phyloP scores from a whole-genome alignment of 2,888 invertebrate genomes.

The Folsomia manolachei region DNA sequence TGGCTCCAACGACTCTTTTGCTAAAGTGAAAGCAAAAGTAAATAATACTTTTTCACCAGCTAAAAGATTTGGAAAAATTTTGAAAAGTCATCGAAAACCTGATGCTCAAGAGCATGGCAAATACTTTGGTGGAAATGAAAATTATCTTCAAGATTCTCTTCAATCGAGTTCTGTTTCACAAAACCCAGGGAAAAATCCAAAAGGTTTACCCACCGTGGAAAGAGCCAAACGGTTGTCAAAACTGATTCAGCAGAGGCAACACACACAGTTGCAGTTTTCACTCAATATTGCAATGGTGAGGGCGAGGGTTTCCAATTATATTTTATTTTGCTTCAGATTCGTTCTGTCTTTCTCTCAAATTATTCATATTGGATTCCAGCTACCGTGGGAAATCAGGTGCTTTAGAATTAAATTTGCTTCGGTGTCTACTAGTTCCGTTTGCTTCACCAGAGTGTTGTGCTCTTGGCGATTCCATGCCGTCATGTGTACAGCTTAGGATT shows the following conservation, averaged over 20 bases:
- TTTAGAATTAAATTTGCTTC: background rate
- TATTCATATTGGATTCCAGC: background rate
- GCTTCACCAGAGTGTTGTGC: too few relatives aligned
- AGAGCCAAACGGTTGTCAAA: conserved; percentile 49
- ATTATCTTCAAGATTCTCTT: background rate
- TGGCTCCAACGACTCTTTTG: background rate
- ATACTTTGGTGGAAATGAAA: background rate
- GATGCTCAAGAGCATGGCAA: conserved; percentile 10
- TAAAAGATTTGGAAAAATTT: background rate
- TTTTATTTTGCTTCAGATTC: background rate
- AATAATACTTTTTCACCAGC: background rate
- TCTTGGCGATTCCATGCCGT: too few relatives aligned
- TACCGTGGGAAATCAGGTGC: conserved; percentile 2
- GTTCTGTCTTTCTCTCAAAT: background rate
- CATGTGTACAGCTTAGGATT: too few relatives aligned
- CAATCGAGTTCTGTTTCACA: background rate
- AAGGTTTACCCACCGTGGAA: conserved; percentile 47
- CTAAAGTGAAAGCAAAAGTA: conserved; percentile 11
- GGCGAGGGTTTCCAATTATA: too few relatives aligned
- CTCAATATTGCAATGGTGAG: conserved; percentile 39
- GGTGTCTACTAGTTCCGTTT: too few relatives aligned
- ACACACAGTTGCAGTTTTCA: conserved; percentile 46
- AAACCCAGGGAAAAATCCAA: conserved; percentile 15
- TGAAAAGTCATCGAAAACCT: background rate
- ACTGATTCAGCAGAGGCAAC: conserved; percentile 49